Percentiles rank a stretch among this genome's conserved stretches.
phyloP scores from a whole-genome alignment of 2,113 vertebrate genomes.

The Datnioides undecimradiatus region DNA sequence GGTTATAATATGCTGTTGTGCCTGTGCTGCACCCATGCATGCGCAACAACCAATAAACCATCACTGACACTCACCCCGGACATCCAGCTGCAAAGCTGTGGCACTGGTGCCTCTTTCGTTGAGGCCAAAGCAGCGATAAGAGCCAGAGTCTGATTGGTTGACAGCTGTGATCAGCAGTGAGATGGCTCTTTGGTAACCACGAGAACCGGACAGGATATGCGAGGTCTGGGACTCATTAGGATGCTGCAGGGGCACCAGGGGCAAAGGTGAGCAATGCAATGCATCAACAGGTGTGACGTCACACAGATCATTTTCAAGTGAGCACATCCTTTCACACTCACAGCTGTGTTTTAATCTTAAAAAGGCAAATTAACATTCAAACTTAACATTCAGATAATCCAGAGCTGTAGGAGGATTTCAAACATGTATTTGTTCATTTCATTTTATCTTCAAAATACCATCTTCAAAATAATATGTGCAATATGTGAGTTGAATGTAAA shows the following conservation, averaged over 20 bases:
- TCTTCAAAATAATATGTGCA: neutral
- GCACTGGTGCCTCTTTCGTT: constrained; percentile 88
- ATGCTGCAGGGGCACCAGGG: constrained; percentile 53
- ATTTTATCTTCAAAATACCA: no score
- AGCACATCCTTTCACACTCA: neutral
- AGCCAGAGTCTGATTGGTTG: constrained; percentile 89
- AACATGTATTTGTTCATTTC: neutral
- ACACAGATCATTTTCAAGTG: neutral
- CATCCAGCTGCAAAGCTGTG: constrained; percentile 87
- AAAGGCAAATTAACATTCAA: neutral
- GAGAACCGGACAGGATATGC: constrained; percentile 74
- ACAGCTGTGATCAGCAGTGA: constrained; percentile 86
- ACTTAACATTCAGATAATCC: no score
- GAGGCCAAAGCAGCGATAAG: constrained; percentile 88
- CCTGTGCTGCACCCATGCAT: neutral
- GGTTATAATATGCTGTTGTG: no score
- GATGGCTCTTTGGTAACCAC: constrained; percentile 70
- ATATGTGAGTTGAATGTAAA: neutral
- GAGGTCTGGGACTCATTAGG: constrained; percentile 58
- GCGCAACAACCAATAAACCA: neutral
- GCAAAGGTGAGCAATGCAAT: neutral
- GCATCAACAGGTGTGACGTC: no score
- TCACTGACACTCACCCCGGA: constrained; percentile 85
- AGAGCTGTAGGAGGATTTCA: neutral
- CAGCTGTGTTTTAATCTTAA: neutral